Evolutionary conservation across 1,140 invertebrate genomes (phyloP), one percentile per base, ranked within the genome.

Genomic region (Drosophila pruinosa): DNA sequence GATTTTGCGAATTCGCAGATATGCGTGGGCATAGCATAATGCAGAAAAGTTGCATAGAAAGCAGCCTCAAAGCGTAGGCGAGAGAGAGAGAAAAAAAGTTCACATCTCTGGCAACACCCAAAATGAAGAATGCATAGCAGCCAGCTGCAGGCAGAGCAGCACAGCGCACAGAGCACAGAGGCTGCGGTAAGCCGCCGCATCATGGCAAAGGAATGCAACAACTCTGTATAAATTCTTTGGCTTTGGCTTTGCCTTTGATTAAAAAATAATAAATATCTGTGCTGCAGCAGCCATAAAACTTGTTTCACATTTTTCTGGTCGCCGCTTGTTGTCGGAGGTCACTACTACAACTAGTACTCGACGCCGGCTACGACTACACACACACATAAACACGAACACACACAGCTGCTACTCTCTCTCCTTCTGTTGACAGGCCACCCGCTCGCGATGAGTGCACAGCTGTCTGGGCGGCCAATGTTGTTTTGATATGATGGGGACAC

Each of bases 321-420:
- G 56, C 41, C 39, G 61, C 57, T 86, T 86, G 81, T 86, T 86
- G 80, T 85, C 81, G 81, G 80, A 83, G 80, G 80, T 83, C 80
- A 83, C 74, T 69, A 81, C 73, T 61, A 77, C 57, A 69, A 48
- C 52, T 67, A 68, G 52, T 62, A 57, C 68, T 62, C 57, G 53
- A 75, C 77, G 74, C 78, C 81, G 80, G 80, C 81, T 69, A 50
- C 50, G 54, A 36, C 48, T 52, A 59, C 24, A 50, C 69, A 65
- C 80, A 77, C 22, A 57, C 43, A 53, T 14, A 24, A 2, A 43
- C 31, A 36, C 39, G 24, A 5, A 19, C 24, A 48, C 53, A 45
- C 19, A 45, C 59, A 63, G 64, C 81, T 77, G 68, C 69, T 68
- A 34, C 54, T 57, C 54, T 70, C 41, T 58, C 52, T 57, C 38